Percentiles rank a stretch among this genome's conserved stretches.
These are phyloP conservation scores for Drosophila incognita DNA, from an alignment of 2,888 invertebrate species.

Conservation along the genomic window DNA sequence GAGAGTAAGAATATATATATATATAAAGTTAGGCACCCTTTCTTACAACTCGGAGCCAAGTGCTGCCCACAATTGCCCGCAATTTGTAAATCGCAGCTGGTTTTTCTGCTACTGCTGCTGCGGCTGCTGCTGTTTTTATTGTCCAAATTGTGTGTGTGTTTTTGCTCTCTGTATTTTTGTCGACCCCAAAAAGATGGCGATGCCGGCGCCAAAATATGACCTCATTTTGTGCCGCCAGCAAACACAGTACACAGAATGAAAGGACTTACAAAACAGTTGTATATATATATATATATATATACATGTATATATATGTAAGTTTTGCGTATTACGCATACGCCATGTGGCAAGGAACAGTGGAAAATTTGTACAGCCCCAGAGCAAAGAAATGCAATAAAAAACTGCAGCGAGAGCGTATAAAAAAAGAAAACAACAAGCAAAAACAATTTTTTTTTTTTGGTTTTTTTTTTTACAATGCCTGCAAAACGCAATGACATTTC, in stretches of 20 bases:
- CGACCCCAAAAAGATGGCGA: conserved; percentile 45
- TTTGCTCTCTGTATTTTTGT: conserved; percentile 25
- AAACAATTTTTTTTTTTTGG: conserved; percentile 25
- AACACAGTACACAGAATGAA: conserved; percentile 10
- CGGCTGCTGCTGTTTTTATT: conserved; percentile 57
- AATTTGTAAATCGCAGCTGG: conserved; percentile 43
- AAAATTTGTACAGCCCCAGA: conserved; percentile 17
- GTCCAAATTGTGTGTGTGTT: conserved; percentile 38
- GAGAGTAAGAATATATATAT: background rate
- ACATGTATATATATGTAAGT: background rate
- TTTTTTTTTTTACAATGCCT: conserved; percentile 23
- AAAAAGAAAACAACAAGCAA: conserved; percentile 4
- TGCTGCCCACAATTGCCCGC: conserved; percentile 37
- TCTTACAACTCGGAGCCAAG: background rate
- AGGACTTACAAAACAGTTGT: background rate
- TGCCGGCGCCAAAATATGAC: conserved; percentile 76
- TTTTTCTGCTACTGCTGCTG: background rate
- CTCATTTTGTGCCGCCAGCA: conserved; percentile 56
- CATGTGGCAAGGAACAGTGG: conserved; percentile 29
- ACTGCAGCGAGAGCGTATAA: conserved; percentile 29
- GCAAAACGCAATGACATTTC: conserved; percentile 57
- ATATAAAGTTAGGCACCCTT: background rate
- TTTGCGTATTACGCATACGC: conserved; percentile 67
- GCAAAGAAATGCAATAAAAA: conserved; percentile 34
- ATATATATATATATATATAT: background rate